Conservation (phyloP, 2,888 invertebrate genomes). For the Megamerina dolium region DNA sequence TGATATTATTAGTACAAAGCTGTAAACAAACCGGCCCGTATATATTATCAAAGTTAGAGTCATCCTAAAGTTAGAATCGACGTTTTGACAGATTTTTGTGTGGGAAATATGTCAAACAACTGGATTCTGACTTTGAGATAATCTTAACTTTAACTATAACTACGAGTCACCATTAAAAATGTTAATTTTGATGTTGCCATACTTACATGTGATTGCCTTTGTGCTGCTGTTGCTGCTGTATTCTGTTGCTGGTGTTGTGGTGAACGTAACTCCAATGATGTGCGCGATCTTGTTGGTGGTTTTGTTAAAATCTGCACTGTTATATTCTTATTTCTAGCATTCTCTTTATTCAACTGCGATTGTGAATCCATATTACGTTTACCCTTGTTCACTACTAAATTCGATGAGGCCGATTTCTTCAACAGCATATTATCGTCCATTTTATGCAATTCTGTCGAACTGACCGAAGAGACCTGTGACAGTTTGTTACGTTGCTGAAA, state of each 20-base stretch:
- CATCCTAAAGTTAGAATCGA: no score
- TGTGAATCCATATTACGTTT: constrained; percentile 32
- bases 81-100: no score
- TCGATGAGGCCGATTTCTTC: constrained; percentile 41
- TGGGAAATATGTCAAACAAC: no score
- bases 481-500: constrained; percentile 35
- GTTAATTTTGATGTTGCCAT: no score
- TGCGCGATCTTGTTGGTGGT: constrained; percentile 46
- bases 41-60: no score
- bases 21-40: no score
- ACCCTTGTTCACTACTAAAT: constrained; percentile 36
- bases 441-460: constrained; percentile 48
- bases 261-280: constrained; percentile 45
- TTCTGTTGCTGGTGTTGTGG: constrained; percentile 26
- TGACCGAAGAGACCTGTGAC: constrained; percentile 43
- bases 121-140: no score
- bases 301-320: constrained; percentile 48
- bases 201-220: constrained; percentile 33
- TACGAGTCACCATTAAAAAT: no score
- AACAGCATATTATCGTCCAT: constrained; percentile 46
- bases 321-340: constrained; percentile 42
- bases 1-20: no score
- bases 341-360: constrained; percentile 43
- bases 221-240: constrained; percentile 16
- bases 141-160: no score